Evolutionary conservation across 2,113 vertebrate genomes (phyloP).

Genomic region (Strigops habroptila): DNA sequence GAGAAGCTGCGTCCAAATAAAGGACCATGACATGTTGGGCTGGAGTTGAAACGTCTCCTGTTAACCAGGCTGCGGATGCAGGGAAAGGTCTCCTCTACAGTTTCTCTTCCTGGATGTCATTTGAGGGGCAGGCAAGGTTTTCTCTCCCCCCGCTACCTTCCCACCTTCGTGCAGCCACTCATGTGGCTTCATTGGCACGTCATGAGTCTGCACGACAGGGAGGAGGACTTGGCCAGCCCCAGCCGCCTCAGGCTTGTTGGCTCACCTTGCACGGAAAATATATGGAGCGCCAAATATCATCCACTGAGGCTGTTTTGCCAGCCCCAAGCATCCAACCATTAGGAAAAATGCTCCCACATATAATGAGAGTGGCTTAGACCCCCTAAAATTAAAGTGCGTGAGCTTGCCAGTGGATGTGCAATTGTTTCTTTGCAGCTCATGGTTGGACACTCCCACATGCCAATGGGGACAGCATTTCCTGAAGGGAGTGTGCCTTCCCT

Average conservation of each 20-base stretch:
- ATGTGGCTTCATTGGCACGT: background rate
- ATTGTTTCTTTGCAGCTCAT: background rate
- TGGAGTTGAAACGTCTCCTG: background rate
- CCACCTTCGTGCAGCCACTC: background rate
- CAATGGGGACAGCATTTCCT: background rate
- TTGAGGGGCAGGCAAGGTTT: background rate
- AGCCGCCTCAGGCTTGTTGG: background rate
- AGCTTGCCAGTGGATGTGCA: background rate
- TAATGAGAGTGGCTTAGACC: background rate
- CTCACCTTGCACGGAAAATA: background rate
- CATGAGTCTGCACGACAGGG: background rate
- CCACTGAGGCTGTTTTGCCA: background rate
- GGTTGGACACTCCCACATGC: background rate
- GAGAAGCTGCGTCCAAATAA: background rate
- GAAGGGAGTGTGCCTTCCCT: background rate
- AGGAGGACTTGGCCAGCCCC: background rate
- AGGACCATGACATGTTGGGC: background rate
- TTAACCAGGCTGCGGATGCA: background rate
- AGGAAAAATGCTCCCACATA: background rate
- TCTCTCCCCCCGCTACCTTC: background rate
- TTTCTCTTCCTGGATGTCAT: background rate
- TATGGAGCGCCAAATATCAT: background rate
- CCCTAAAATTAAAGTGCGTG: background rate
- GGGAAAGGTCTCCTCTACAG: background rate
- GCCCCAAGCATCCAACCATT: background rate